A percentile compares a stretch with the other conserved stretches of the same genome.
Conservation (phyloP, 2,888 invertebrate species). For the Lydus trimaculatus region DNA sequence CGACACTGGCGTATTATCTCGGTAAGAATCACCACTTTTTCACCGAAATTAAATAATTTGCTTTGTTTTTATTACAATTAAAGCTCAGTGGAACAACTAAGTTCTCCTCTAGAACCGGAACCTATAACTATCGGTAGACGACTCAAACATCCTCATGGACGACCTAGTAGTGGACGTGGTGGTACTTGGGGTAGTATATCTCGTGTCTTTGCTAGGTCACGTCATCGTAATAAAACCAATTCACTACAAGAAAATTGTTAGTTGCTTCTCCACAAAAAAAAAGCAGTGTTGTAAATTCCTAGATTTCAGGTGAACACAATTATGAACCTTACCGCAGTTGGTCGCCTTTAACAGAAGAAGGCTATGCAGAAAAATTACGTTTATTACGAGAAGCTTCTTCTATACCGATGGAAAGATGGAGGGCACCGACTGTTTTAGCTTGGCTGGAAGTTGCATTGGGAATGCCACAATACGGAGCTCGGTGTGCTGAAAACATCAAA, state of each 20-base stretch:
- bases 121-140: slow-evolving; percentile 62
- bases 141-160: slow-evolving; percentile 53
- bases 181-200: slow-evolving; percentile 93
- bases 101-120: slow-evolving; percentile 75
- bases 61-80: slow-evolving; percentile 22
- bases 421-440: slow-evolving; percentile 90
- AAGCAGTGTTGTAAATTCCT: slow-evolving; percentile 58
- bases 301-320: slow-evolving; percentile 51
- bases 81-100: slow-evolving; percentile 84
- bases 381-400: slow-evolving; percentile 82
- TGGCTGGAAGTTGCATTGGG: slow-evolving; percentile 94
- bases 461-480: slow-evolving; percentile 91
- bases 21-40: slow-evolving; percentile 57
- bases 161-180: slow-evolving; percentile 69
- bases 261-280: slow-evolving; percentile 28
- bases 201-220: slow-evolving; percentile 84
- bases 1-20: slow-evolving; percentile 71
- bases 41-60: neutral
- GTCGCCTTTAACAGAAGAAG: slow-evolving; percentile 74
- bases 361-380: slow-evolving; percentile 78
- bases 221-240: slow-evolving; percentile 80
- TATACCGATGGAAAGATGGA: slow-evolving; percentile 89
- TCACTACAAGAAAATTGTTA: slow-evolving; percentile 71
- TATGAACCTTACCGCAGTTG: slow-evolving; percentile 67
- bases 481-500: slow-evolving; percentile 93